Percentiles rank a stretch among this genome's conserved stretches.
These are phyloP conservation scores for Geodia barretti DNA, from an alignment of 37 sponge, comb jelly and placozoan species.

Conservation along the genomic window DNA sequence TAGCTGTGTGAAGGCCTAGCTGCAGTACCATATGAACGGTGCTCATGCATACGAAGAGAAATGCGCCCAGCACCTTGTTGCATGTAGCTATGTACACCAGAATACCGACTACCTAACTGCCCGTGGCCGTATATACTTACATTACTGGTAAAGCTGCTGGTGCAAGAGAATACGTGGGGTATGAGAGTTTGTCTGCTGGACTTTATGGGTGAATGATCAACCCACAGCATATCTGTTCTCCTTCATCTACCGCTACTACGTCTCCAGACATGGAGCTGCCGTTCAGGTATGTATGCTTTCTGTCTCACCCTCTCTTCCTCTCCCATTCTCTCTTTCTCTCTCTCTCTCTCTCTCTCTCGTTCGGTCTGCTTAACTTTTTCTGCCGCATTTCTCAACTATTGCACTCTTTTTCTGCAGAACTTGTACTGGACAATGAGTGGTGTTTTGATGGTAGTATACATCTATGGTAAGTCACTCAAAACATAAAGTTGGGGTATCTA, in stretches of 20 bases:
- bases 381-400: neutral
- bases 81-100: too few relatives aligned
- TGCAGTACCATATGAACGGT: too few relatives aligned
- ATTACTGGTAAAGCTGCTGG: too few relatives aligned
- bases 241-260: constrained; percentile 10
- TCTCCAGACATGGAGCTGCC: neutral
- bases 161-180: too few relatives aligned
- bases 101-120: too few relatives aligned
- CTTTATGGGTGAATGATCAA: neutral
- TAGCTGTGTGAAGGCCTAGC: too few relatives aligned
- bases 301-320: neutral
- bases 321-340: neutral
- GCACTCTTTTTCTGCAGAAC: constrained; percentile 14
- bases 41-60: too few relatives aligned
- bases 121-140: neutral
- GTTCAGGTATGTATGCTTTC: constrained; percentile 23
- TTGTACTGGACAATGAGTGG: constrained; percentile 29
- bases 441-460: constrained; percentile 25
- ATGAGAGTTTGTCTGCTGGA: too few relatives aligned
- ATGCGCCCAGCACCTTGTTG: too few relatives aligned
- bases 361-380: too few relatives aligned
- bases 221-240: constrained; percentile 36
- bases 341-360: neutral
- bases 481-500: neutral
- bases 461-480: constrained; percentile 27